These are phyloP conservation scores for Myoxocephalus aenaeus DNA, from an alignment of 2,797 vertebrate genomes.

Conservation along the genomic window DNA sequence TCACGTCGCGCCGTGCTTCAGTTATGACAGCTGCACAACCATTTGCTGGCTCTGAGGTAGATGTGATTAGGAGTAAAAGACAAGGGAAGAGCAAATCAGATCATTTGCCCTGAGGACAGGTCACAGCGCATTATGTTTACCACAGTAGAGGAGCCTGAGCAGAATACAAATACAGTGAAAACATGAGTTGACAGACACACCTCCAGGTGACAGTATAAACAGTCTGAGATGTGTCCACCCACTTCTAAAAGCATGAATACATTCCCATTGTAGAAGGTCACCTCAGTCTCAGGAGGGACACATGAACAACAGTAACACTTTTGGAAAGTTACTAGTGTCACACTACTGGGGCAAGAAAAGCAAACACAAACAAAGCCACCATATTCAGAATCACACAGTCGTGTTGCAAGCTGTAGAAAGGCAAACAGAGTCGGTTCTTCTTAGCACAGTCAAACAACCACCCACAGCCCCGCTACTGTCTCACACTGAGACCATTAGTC, in stretches of 20 bases:
- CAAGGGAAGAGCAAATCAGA: slow-evolving; percentile 67
- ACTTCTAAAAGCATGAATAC: slow-evolving; percentile 25
- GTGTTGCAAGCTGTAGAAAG: slow-evolving; percentile 71
- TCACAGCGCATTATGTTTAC: slow-evolving; percentile 60
- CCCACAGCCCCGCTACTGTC: slow-evolving; percentile 77
- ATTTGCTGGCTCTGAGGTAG: slow-evolving; percentile 58
- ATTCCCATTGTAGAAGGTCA: slow-evolving; percentile 34
- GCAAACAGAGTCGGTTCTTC: slow-evolving; percentile 78
- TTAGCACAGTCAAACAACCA: slow-evolving; percentile 72
- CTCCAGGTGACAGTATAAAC: slow-evolving; percentile 31
- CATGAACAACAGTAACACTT: slow-evolving; percentile 15
- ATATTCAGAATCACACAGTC: slow-evolving; percentile 72
- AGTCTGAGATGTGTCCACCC: slow-evolving; percentile 16
- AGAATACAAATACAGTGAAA: slow-evolving; percentile 53
- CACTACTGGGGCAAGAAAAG: slow-evolving; percentile 57
- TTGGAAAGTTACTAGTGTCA: slow-evolving; percentile 41
- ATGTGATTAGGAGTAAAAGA: slow-evolving; percentile 67
- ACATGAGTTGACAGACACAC: slow-evolving; percentile 45
- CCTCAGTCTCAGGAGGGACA: slow-evolving; percentile 43
- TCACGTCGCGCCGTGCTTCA: slow-evolving; percentile 55
- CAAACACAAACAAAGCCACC: slow-evolving; percentile 70
- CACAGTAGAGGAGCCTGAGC: slow-evolving; percentile 22
- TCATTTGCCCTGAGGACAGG: slow-evolving; percentile 61
- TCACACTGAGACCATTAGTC: slow-evolving; percentile 82
- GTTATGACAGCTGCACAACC: slow-evolving; percentile 74